phyloP scores from a whole-genome alignment of 2,888 invertebrate species.

The Hylaea fasciaria region DNA sequence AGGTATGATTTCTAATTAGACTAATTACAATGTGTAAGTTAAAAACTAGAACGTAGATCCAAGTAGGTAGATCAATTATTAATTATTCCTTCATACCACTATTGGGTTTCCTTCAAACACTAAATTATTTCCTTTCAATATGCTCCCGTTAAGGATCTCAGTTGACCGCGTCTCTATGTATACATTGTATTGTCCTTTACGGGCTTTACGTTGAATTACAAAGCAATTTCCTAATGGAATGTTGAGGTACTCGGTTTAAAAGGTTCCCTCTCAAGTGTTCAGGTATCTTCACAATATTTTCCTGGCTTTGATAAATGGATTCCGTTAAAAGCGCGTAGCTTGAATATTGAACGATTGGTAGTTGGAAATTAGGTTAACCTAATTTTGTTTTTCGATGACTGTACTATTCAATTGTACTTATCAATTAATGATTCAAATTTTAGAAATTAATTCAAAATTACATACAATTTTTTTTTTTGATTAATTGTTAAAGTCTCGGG shows the following conservation, averaged over 20 bases:
- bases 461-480: too few relatives aligned
- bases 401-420: not conserved
- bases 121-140: conserved; percentile 2
- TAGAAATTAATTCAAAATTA: not conserved
- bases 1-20: too few relatives aligned
- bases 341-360: conserved; percentile 22
- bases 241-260: conserved; percentile 28
- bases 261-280: conserved; percentile 20
- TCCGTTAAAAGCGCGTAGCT: conserved; percentile 50
- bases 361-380: conserved; percentile 18
- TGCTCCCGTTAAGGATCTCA: conserved; percentile 4
- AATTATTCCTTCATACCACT: too few relatives aligned
- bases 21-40: too few relatives aligned
- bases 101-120: not conserved
- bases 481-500: too few relatives aligned
- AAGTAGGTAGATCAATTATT: too few relatives aligned
- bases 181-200: conserved; percentile 16
- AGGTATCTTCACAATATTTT: conserved; percentile 43
- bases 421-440: not conserved
- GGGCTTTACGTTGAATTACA: conserved; percentile 44
- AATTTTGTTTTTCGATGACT: not conserved
- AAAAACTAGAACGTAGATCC: too few relatives aligned
- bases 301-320: conserved; percentile 51
- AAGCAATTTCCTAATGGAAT: conserved; percentile 56
- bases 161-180: conserved; percentile 5